phyloP scores from a whole-genome alignment of 2,888 invertebrate genomes.

The Eretmocerus hayati region DNA sequence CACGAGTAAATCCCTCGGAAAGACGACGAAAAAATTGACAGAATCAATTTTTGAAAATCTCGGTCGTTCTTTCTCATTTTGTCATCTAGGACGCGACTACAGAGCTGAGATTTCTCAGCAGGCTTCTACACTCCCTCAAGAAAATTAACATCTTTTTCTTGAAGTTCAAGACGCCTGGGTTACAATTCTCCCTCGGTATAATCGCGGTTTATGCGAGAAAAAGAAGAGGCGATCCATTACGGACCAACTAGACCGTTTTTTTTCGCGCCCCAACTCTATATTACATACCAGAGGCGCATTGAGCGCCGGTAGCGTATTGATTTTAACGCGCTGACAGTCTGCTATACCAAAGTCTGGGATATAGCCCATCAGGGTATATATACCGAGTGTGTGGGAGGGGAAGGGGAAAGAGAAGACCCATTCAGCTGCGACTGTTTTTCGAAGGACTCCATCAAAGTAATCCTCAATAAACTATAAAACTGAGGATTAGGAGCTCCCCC shows the following conservation, averaged over 20 bases:
- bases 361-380: too few relatives aligned
- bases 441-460: constrained; percentile 45
- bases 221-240: constrained; percentile 36
- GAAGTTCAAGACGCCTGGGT: neutral
- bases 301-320: constrained; percentile 18
- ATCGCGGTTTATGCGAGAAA: constrained; percentile 34
- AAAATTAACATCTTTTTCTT: constrained; percentile 12
- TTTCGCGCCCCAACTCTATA: constrained; percentile 12
- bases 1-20: too few relatives aligned
- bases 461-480: constrained; percentile 46
- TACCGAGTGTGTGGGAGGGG: too few relatives aligned
- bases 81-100: too few relatives aligned
- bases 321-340: constrained; percentile 14
- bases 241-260: constrained; percentile 24
- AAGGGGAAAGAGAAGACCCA: too few relatives aligned
- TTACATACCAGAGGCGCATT: too few relatives aligned
- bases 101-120: too few relatives aligned
- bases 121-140: too few relatives aligned
- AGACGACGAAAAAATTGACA: too few relatives aligned
- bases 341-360: too few relatives aligned
- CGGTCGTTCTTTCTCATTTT: too few relatives aligned
- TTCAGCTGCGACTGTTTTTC: constrained; percentile 29
- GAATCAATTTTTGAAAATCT: too few relatives aligned
- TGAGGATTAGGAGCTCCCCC: constrained; percentile 25
- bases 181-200: constrained; percentile 13